Evolutionary conservation across 2,113 vertebrate species (phyloP).

Genomic region (Nyctibius bracteatus): DNA sequence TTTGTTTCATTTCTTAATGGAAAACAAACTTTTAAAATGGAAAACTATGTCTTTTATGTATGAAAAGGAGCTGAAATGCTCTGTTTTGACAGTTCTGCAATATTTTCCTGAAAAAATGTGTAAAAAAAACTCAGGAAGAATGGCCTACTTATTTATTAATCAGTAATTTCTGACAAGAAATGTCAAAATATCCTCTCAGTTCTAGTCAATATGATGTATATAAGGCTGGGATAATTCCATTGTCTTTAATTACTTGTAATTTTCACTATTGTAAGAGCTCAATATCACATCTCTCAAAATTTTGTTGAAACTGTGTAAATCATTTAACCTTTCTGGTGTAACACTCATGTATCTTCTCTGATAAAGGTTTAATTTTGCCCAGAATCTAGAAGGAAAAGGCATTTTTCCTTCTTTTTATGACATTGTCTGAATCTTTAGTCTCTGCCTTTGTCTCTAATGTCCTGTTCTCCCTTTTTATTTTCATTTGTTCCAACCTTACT

Average conservation of each 20-base stretch:
- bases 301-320: neutral
- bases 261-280: neutral
- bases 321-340: neutral
- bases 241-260: neutral
- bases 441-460: neutral
- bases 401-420: neutral
- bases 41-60: neutral
- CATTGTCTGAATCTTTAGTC: neutral
- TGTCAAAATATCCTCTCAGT: neutral
- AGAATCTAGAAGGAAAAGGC: neutral
- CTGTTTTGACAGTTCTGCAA: neutral
- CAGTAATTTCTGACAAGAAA: neutral
- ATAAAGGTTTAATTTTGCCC: neutral
- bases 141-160: neutral
- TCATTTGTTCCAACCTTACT: neutral
- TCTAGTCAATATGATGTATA: neutral
- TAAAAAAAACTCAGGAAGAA: neutral
- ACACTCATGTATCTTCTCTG: neutral
- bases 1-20: neutral
- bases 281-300: neutral
- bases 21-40: neutral
- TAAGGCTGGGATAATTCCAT: neutral
- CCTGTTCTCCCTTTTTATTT: neutral
- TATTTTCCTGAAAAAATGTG: neutral
- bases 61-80: neutral